These are phyloP conservation scores for Rhyzopertha dominica DNA, from an alignment of 1,140 invertebrate species.

Conservation along the genomic window DNA sequence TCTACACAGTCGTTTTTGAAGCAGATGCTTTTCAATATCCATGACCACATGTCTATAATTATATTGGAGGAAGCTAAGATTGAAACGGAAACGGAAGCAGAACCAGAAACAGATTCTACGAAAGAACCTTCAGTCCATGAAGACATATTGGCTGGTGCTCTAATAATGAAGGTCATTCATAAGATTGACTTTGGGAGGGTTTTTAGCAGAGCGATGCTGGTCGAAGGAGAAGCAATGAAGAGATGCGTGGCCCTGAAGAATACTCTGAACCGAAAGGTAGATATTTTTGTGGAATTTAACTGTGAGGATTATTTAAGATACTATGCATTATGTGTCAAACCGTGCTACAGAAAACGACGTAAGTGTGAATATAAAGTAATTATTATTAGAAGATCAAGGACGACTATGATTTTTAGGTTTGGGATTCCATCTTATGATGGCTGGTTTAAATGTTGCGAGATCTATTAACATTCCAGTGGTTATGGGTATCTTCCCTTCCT, in stretches of 20 bases:
- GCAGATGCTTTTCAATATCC: conserved; percentile 52
- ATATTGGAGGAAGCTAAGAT: conserved; percentile 49
- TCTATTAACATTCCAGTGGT: conserved; percentile 49
- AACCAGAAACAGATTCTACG: conserved; percentile 1
- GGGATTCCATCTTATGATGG: conserved; percentile 47
- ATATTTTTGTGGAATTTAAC: conserved; percentile 40
- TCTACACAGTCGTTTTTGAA: conserved; percentile 51
- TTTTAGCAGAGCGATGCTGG: conserved; percentile 32
- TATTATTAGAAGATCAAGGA: neutral
- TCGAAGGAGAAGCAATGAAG: conserved; percentile 39
- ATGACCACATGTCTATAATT: conserved; percentile 57
- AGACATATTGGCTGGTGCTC: conserved; percentile 29
- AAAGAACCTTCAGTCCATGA: conserved; percentile 7
- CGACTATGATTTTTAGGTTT: conserved; percentile 41
- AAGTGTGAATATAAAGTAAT: neutral
- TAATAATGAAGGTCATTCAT: conserved; percentile 32
- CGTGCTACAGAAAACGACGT: conserved; percentile 42
- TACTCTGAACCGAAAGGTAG: conserved; percentile 39
- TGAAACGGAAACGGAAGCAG: neutral
- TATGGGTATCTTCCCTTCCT: conserved; percentile 52
- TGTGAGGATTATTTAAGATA: conserved; percentile 40
- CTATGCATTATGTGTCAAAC: conserved; percentile 45
- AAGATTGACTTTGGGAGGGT: conserved; percentile 36
- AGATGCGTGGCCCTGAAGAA: conserved; percentile 43
- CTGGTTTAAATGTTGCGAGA: conserved; percentile 46